Conservation (phyloP, 2,888 invertebrate species). For the Patella depressa region DNA sequence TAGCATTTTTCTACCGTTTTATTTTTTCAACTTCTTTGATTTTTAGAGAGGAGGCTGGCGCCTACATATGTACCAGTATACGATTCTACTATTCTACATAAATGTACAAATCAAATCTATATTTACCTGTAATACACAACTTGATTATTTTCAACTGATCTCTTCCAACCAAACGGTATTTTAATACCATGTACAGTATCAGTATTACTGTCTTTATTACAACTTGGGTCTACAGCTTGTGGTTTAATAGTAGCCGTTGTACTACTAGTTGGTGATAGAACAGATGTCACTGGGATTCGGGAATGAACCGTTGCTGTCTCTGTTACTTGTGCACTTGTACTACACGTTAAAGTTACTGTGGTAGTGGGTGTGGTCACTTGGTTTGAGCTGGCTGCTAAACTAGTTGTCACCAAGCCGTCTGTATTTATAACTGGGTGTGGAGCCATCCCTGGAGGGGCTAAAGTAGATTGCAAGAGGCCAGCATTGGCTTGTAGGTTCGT, state of each 20-base stretch:
- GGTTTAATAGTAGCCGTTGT: constrained; percentile 10
- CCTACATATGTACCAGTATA: neutral
- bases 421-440: constrained; percentile 1
- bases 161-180: constrained; percentile 85
- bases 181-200: constrained; percentile 64
- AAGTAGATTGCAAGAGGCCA: neutral
- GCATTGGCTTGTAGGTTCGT: neutral
- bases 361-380: constrained; percentile 45
- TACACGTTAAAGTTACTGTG: constrained; percentile 41
- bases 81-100: neutral
- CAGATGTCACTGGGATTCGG: constrained; percentile 27
- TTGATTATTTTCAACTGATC: constrained; percentile 80
- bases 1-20: too few species aligned
- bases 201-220: constrained; percentile 2
- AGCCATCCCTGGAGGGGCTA: neutral
- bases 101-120: neutral
- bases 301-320: constrained; percentile 33
- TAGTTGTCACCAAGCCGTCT: neutral
- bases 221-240: neutral
- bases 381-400: constrained; percentile 33
- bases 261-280: constrained; percentile 12
- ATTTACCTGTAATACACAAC: constrained; percentile 84
- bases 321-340: constrained; percentile 29
- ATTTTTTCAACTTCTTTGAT: too few species aligned
- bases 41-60: too few species aligned